A percentile compares a stretch with the other conserved stretches of the same genome.
Conservation (phyloP, 2,888 invertebrate genomes). For the Dynastes grantii region DNA sequence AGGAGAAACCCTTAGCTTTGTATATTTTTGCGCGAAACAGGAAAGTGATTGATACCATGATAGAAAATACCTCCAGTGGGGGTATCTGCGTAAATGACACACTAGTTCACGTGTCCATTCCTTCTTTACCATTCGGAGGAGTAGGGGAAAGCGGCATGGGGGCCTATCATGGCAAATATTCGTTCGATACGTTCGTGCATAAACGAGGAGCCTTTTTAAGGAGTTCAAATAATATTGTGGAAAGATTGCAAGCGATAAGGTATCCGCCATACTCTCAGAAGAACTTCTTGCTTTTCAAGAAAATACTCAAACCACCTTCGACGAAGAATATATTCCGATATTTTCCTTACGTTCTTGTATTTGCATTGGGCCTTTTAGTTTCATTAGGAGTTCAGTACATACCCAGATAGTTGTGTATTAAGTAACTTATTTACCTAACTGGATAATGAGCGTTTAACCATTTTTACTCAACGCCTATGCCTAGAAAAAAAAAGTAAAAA, state of each 20-base stretch:
- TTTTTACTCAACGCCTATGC: no score
- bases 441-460: no score
- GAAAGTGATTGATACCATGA: slow-evolving; percentile 73
- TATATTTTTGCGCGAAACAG: slow-evolving; percentile 86
- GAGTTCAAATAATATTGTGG: slow-evolving; percentile 79
- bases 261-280: slow-evolving; percentile 88
- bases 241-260: slow-evolving; percentile 78
- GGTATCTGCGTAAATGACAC: slow-evolving; percentile 89
- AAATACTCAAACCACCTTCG: slow-evolving; percentile 21
- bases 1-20: slow-evolving; percentile 92
- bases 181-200: slow-evolving; percentile 96
- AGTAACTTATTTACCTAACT: not conserved
- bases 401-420: not conserved
- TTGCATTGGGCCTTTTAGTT: slow-evolving; percentile 31
- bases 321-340: slow-evolving; percentile 13
- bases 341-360: slow-evolving; percentile 32
- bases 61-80: slow-evolving; percentile 84
- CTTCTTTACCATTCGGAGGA: slow-evolving; percentile 95
- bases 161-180: slow-evolving; percentile 90
- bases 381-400: not conserved
- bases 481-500: no score
- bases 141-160: slow-evolving; percentile 96
- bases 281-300: slow-evolving; percentile 73
- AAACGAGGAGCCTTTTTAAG: slow-evolving; percentile 86
- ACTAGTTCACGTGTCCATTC: slow-evolving; percentile 88